Conservation (phyloP, 1,140 invertebrate species). For the Glossosoma conforme region DNA sequence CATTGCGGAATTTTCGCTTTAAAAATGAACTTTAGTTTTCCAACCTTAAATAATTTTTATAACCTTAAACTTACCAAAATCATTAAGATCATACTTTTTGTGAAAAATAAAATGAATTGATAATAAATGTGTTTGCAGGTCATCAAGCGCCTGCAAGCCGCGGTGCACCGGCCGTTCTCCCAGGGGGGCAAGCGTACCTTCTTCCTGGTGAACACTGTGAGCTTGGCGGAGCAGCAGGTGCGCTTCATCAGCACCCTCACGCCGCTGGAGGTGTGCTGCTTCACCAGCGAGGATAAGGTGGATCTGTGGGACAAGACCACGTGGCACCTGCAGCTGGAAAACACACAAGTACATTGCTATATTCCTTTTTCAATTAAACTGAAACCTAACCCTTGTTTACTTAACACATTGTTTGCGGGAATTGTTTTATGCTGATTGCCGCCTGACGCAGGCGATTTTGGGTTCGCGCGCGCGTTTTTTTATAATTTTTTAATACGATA, state of each 20-base stretch:
- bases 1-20: no score
- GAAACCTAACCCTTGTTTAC: no score
- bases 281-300: conserved; percentile 56
- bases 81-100: conserved; percentile 26
- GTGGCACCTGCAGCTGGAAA: conserved; percentile 62
- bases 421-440: no score
- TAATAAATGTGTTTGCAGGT: conserved; percentile 27
- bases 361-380: no score
- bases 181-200: conserved; percentile 66
- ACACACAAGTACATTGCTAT: conserved; percentile 59
- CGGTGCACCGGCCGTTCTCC: conserved; percentile 42
- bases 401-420: no score
- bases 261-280: conserved; percentile 48
- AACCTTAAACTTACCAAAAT: no score
- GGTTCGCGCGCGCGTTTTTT: no score
- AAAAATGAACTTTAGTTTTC: no score
- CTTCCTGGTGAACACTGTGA: conserved; percentile 75
- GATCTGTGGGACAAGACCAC: conserved; percentile 63
- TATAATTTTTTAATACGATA: no score
- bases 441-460: no score
- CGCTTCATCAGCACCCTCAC: conserved; percentile 51
- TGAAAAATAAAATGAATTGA: no score
- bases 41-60: conserved; percentile 37
- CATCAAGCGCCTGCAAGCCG: conserved; percentile 38
- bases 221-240: conserved; percentile 76